phyloP scores from a whole-genome alignment of 2,888 invertebrate genomes.

The Conchocele bisecta region DNA sequence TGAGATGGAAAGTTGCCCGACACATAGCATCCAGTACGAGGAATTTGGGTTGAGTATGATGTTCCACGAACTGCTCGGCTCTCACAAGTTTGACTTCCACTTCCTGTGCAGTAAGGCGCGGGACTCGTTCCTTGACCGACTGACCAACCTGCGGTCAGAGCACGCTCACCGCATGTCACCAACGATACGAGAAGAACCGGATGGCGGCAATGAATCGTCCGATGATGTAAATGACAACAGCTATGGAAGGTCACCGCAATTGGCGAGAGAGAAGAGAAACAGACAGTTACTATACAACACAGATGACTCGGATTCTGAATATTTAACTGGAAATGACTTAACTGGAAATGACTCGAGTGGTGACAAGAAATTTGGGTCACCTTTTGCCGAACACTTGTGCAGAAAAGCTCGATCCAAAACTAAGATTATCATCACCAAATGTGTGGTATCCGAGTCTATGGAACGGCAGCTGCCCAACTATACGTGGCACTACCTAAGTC shows the following conservation, averaged over 20 bases:
- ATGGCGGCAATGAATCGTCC: slow-evolving; percentile 74
- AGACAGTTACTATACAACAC: background rate
- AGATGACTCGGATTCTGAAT: background rate
- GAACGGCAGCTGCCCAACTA: slow-evolving; percentile 45
- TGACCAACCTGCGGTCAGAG: slow-evolving; percentile 73
- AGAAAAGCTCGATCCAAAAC: slow-evolving; percentile 55
- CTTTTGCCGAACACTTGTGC: slow-evolving; percentile 9
- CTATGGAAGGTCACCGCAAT: slow-evolving; percentile 6
- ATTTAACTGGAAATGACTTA: background rate
- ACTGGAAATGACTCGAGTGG: slow-evolving; percentile 11
- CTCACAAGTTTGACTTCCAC: slow-evolving; percentile 64
- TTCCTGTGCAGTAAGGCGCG: slow-evolving; percentile 67
- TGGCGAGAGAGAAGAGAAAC: background rate
- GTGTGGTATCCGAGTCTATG: background rate
- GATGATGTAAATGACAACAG: no score
- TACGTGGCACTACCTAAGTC: slow-evolving; percentile 61
- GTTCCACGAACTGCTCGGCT: slow-evolving; percentile 65
- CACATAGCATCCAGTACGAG: slow-evolving; percentile 52
- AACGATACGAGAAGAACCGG: slow-evolving; percentile 73
- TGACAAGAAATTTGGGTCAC: no score
- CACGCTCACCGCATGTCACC: slow-evolving; percentile 75
- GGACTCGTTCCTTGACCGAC: slow-evolving; percentile 71
- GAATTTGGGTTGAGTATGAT: slow-evolving; percentile 66
- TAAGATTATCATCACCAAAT: slow-evolving; percentile 31
- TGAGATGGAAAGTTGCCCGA: slow-evolving; percentile 26